Percentiles rank a stretch among this genome's conserved stretches.
These are phyloP conservation scores for Clarias platycephalus DNA, from an alignment of 2,797 vertebrate genomes.

Conservation along the genomic window DNA sequence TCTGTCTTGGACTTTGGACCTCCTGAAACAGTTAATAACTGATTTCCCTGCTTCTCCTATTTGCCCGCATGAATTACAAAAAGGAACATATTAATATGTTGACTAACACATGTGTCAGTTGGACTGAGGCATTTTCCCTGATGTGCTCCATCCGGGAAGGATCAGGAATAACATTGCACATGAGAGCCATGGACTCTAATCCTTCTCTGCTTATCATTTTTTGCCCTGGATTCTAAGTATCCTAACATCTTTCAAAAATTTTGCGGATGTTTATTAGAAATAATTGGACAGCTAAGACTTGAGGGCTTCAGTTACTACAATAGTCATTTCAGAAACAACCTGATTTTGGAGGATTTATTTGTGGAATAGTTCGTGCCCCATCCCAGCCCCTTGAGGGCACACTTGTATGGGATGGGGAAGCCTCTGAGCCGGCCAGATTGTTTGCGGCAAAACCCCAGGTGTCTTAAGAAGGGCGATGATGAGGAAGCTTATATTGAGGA, in stretches of 20 bases:
- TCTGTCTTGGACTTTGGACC: conserved; percentile 62
- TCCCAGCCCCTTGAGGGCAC: conserved; percentile 51
- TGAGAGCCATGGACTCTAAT: conserved; percentile 13
- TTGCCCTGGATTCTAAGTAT: conserved; percentile 52
- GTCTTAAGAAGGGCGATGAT: conserved; percentile 94
- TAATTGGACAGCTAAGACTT: conserved; percentile 44
- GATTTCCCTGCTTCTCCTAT: conserved; percentile 36
- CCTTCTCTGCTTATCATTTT: conserved; percentile 25
- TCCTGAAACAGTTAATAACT: conserved; percentile 54
- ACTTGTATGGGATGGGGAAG: conserved; percentile 85
- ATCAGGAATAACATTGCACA: conserved; percentile 27
- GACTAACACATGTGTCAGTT: conserved; percentile 60
- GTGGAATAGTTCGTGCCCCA: conserved; percentile 42
- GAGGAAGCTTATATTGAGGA: conserved; percentile 98
- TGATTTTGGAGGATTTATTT: conserved; percentile 42
- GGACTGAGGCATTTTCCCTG: conserved; percentile 56
- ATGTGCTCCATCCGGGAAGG: conserved; percentile 63
- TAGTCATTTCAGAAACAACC: conserved; percentile 27
- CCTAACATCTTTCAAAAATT: conserved; percentile 10
- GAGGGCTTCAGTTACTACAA: conserved; percentile 30
- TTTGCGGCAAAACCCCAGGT: conserved; percentile 92
- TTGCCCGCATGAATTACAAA: conserved; percentile 56
- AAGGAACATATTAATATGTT: conserved; percentile 73
- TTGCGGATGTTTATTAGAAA: conserved; percentile 30
- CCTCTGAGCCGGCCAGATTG: conserved; percentile 97